Percentiles rank a stretch among this genome's conserved stretches.
Conservation (phyloP, 2,888 invertebrate genomes). For the Drosophila setosimentum region DNA sequence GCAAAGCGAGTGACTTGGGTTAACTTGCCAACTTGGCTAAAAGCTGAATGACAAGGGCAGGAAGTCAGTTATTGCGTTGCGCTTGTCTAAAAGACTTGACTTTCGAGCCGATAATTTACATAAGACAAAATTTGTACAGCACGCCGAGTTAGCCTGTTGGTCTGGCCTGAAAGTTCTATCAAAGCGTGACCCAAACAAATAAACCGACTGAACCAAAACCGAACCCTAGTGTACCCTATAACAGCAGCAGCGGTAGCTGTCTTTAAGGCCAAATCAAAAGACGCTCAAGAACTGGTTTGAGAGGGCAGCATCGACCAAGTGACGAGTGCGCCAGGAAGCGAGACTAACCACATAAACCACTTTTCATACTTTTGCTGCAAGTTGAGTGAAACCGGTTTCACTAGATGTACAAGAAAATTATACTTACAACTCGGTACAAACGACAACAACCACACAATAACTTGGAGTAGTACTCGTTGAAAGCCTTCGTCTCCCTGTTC, state of each 20-base stretch:
- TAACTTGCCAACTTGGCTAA: constrained; percentile 28
- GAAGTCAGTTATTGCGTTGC: constrained; percentile 10
- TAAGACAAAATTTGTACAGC: constrained; percentile 65
- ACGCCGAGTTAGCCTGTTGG: constrained; percentile 7
- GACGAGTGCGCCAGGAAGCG: constrained; percentile 69
- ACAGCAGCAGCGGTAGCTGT: constrained; percentile 10
- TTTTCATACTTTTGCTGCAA: constrained; percentile 64
- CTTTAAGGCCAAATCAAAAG: constrained; percentile 57
- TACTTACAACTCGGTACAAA: constrained; percentile 35
- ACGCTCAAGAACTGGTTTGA: constrained; percentile 68
- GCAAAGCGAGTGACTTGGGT: neutral
- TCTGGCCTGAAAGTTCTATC: constrained; percentile 63
- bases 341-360: constrained; percentile 67
- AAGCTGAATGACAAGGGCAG: constrained; percentile 42
- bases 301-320: constrained; percentile 40
- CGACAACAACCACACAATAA: constrained; percentile 14
- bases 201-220: constrained; percentile 48
- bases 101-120: constrained; percentile 60
- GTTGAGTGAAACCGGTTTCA: constrained; percentile 65
- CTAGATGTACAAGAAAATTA: constrained; percentile 25
- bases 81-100: constrained; percentile 24
- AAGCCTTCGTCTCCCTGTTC: constrained; percentile 1
- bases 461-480: constrained; percentile 23
- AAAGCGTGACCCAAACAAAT: constrained; percentile 74
- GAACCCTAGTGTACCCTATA: constrained; percentile 30